Base-by-base conservation (phyloP, 2,113 vertebrate genomes). In the Calonectris borealis region DNA sequence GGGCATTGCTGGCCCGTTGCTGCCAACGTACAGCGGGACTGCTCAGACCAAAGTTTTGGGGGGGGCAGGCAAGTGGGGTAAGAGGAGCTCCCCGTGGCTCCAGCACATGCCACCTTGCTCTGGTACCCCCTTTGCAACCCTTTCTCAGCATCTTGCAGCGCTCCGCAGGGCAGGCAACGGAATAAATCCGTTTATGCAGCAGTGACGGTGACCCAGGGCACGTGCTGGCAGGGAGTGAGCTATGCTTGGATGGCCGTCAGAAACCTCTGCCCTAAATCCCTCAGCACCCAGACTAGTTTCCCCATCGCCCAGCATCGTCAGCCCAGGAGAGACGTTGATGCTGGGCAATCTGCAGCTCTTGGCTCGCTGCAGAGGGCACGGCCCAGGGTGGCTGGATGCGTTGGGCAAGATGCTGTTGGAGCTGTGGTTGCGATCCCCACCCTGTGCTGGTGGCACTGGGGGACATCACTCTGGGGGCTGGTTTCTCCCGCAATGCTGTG, bases 1-100 rank as follows among this genome's bases (percentile, higher is more conserved):
- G 66, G 48, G 3, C 49, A 5, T 15, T 21, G 62, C 81, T 3
- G 48, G 19, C 71, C 76, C 7, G 0, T 22, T 5, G 57, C 84
- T 51, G 32, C 16, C 4, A 4, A 2, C 1, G 2, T 6, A 4
- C 44, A 16, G n/a, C 0, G 14, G 64, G 20, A 3, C 44, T 3
- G 66, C 88, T 68, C 44, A 3, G 2, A 12, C 38, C 69, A 3
- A 3, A 3, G 5, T 9, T 49, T 49, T 0, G 2, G 4, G 9
- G 4, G 9, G 24, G 5, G 36, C n/a, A n/a, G 36, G 24, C 1
- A 3, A 1, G 5, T 15, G 55, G 44, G 25, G 4, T 40, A 42
- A 1, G 1, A 7, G 51, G 36, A 26, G 44, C 62, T 49, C 29
- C 65, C 40, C 1, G 3, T 20, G 10, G 20, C n/a, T 19, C 42